Percentiles rank a stretch among this genome's conserved stretches.
These are phyloP conservation scores for Phrixothrix hirtus DNA, from an alignment of 2,888 invertebrate genomes.

Conservation along the genomic window DNA sequence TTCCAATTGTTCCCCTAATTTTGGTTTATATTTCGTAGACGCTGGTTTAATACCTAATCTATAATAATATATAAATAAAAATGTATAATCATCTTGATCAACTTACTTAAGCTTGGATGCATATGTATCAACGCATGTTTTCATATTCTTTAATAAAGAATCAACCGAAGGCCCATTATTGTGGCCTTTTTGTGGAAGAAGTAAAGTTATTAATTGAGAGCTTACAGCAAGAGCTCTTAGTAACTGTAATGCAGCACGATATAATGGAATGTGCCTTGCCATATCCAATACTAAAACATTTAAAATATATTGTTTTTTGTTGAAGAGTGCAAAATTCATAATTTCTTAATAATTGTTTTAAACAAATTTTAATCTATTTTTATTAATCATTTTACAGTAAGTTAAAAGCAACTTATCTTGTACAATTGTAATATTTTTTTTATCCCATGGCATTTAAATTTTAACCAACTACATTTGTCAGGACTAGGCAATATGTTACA, in stretches of 20 bases:
- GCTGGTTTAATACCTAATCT: slow-evolving; percentile 45
- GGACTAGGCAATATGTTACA: too few relatives aligned
- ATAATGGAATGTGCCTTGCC: slow-evolving; percentile 94
- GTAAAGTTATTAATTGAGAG: slow-evolving; percentile 61
- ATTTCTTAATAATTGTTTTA: too few relatives aligned
- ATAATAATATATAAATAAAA: slow-evolving; percentile 13
- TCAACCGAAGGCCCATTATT: slow-evolving; percentile 67
- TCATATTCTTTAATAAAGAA: slow-evolving; percentile 82
- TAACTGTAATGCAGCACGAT: slow-evolving; percentile 81
- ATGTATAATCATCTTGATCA: background rate
- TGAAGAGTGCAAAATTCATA: too few relatives aligned
- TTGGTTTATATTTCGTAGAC: slow-evolving; percentile 42
- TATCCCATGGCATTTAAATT: too few relatives aligned
- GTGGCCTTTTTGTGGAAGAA: slow-evolving; percentile 62
- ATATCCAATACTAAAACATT: slow-evolving; percentile 85
- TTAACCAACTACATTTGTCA: too few relatives aligned
- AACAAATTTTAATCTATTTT: too few relatives aligned
- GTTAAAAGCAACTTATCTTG: too few relatives aligned
- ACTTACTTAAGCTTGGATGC: slow-evolving; percentile 78
- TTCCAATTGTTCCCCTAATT: slow-evolving; percentile 53
- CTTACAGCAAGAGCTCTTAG: slow-evolving; percentile 76
- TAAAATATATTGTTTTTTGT: slow-evolving; percentile 28
- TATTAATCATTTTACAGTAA: too few relatives aligned
- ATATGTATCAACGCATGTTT: slow-evolving; percentile 89
- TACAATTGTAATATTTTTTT: too few relatives aligned